phyloP scores from a whole-genome alignment of 2,113 vertebrate genomes.

The Myrmecophaga tridactyla region DNA sequence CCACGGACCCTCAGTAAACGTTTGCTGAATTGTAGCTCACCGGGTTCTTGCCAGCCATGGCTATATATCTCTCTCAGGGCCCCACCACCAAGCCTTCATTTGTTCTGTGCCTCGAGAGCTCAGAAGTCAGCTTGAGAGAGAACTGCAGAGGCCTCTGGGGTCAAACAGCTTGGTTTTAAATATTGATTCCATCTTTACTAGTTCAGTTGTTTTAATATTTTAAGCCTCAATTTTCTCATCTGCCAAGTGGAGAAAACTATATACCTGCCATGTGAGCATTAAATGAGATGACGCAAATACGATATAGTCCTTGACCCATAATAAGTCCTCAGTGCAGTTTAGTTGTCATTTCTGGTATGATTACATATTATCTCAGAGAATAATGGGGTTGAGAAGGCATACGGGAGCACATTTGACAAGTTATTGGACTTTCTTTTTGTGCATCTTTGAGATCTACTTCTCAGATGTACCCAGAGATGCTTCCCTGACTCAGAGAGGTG shows the following conservation, averaged over 20 bases:
- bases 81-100: background rate
- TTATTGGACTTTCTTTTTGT: background rate
- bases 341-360: background rate
- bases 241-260: background rate
- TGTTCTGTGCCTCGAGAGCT: background rate
- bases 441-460: background rate
- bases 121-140: background rate
- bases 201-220: background rate
- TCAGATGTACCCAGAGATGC: background rate
- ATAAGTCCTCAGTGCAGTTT: background rate
- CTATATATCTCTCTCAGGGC: rapidly evolving
- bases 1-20: background rate
- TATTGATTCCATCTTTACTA: background rate
- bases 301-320: background rate
- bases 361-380: background rate
- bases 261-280: background rate
- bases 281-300: background rate
- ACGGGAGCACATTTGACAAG: background rate
- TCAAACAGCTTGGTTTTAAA: background rate
- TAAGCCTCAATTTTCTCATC: slow-evolving; percentile 22
- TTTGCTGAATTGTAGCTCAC: background rate
- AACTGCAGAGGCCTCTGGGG: background rate
- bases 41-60: background rate
- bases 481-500: background rate
- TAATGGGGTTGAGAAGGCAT: background rate